Conservation (phyloP, 2,888 invertebrate species). For the Deroplatys truncata region DNA sequence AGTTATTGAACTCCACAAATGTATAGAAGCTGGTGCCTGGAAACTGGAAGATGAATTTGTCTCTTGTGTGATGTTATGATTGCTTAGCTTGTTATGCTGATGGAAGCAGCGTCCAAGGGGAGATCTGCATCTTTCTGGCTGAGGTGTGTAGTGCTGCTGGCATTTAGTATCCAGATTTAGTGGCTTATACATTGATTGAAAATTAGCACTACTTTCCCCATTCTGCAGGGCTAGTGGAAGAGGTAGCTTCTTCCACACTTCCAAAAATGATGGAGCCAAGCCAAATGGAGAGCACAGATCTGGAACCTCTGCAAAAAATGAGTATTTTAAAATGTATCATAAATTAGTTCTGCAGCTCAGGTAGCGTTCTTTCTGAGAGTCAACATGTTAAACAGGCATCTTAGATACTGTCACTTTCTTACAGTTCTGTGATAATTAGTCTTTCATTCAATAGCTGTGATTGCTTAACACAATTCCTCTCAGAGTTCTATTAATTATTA, state of each 20-base stretch:
- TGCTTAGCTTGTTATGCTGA: neutral
- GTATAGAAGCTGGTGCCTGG: slow-evolving; percentile 39
- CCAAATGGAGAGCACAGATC: slow-evolving; percentile 29
- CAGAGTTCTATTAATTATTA: too few species aligned
- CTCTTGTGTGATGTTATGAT: neutral
- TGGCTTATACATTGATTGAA: slow-evolving; percentile 23
- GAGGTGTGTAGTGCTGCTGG: neutral
- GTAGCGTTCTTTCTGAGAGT: neutral
- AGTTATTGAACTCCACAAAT: slow-evolving; percentile 43
- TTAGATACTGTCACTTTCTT: too few species aligned
- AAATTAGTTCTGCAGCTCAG: neutral
- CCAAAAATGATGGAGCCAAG: slow-evolving; percentile 29
- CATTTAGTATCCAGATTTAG: slow-evolving; percentile 26
- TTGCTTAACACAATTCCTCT: too few species aligned
- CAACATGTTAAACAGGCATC: too few species aligned
- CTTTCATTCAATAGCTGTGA: too few species aligned
- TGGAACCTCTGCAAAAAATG: slow-evolving; percentile 24
- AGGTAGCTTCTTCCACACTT: slow-evolving; percentile 32
- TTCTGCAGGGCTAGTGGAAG: slow-evolving; percentile 31
- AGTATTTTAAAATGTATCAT: too few species aligned
- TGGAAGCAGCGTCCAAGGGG: slow-evolving; percentile 6
- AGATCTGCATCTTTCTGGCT: slow-evolving; percentile 23
- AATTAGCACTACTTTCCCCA: slow-evolving; percentile 15
- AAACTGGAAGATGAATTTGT: slow-evolving; percentile 4
- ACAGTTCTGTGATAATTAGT: too few species aligned